phyloP scores from a whole-genome alignment of 2,113 vertebrate species.

The Carassius auratus region DNA sequence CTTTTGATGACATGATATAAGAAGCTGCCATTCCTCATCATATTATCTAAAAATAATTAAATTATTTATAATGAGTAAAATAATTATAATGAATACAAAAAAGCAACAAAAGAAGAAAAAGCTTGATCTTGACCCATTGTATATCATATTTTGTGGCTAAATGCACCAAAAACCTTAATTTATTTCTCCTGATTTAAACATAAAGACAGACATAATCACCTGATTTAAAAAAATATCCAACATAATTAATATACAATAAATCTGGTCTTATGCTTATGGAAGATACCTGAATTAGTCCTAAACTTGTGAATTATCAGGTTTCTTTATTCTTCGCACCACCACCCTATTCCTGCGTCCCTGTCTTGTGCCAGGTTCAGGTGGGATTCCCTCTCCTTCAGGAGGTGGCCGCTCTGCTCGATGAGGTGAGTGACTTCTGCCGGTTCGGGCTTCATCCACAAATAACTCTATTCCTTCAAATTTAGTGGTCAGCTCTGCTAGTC shows the following conservation, averaged over 20 bases:
- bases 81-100: too few species aligned
- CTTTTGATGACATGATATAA: neutral
- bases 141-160: too few species aligned
- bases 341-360: constrained; percentile 64
- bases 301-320: constrained; percentile 43
- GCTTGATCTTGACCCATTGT: too few species aligned
- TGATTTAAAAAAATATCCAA: neutral
- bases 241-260: neutral
- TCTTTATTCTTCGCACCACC: constrained; percentile 65
- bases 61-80: too few species aligned
- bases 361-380: neutral
- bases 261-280: neutral
- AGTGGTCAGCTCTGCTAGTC: constrained; percentile 74
- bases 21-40: too few species aligned
- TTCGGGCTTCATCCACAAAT: constrained; percentile 75
- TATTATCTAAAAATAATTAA: too few species aligned
- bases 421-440: constrained; percentile 54
- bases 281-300: constrained; percentile 3
- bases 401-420: constrained; percentile 21
- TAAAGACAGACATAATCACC: neutral
- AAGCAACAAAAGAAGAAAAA: too few species aligned
- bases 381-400: constrained; percentile 10
- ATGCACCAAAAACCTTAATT: too few species aligned
- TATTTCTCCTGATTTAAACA: neutral
- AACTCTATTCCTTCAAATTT: constrained; percentile 78